A percentile compares a stretch with the other conserved stretches of the same genome.
Evolutionary conservation across 1,140 invertebrate species (phyloP).

Genomic region (Drosophila persimilis): DNA sequence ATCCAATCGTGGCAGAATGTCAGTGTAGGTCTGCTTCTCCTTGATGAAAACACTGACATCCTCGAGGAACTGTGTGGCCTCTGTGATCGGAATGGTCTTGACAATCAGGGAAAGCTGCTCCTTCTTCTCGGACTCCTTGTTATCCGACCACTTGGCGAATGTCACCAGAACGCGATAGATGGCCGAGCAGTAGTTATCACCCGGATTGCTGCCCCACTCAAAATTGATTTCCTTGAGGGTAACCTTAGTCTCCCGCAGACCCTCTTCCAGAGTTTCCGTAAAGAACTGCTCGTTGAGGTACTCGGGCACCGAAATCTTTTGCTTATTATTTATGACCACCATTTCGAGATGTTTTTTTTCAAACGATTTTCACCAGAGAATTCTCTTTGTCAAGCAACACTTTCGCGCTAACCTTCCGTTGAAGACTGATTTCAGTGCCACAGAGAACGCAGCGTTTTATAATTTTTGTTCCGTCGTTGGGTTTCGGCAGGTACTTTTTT

Average conservation of each 20-base stretch:
- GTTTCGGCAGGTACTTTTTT: slow-evolving; percentile 4
- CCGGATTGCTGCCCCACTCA: slow-evolving; percentile 75
- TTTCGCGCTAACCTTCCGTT: slow-evolving; percentile 14
- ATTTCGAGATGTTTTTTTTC: slow-evolving; percentile 27
- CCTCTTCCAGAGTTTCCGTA: slow-evolving; percentile 66
- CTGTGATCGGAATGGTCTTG: slow-evolving; percentile 72
- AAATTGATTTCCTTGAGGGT: slow-evolving; percentile 62
- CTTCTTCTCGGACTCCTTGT: slow-evolving; percentile 13
- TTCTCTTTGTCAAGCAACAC: neutral
- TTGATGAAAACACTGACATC: slow-evolving; percentile 73
- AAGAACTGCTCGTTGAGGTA: slow-evolving; percentile 69
- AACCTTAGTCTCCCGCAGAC: slow-evolving; percentile 60
- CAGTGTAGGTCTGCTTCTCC: slow-evolving; percentile 73
- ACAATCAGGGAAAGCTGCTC: slow-evolving; percentile 69
- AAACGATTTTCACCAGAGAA: neutral
- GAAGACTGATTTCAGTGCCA: slow-evolving; percentile 12
- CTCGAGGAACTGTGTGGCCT: slow-evolving; percentile 68
- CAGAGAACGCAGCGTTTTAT: slow-evolving; percentile 28
- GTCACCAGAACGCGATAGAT: slow-evolving; percentile 65
- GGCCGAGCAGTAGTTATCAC: slow-evolving; percentile 77
- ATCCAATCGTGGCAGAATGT: slow-evolving; percentile 66
- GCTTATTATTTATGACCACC: slow-evolving; percentile 60
- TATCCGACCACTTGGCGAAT: slow-evolving; percentile 50
- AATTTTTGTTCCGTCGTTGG: slow-evolving; percentile 9
- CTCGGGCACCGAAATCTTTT: slow-evolving; percentile 65